Percentiles rank a stretch among this genome's conserved stretches.
phyloP scores from a whole-genome alignment of 2,888 invertebrate species.

The Sinopyrophorus schimmeli region DNA sequence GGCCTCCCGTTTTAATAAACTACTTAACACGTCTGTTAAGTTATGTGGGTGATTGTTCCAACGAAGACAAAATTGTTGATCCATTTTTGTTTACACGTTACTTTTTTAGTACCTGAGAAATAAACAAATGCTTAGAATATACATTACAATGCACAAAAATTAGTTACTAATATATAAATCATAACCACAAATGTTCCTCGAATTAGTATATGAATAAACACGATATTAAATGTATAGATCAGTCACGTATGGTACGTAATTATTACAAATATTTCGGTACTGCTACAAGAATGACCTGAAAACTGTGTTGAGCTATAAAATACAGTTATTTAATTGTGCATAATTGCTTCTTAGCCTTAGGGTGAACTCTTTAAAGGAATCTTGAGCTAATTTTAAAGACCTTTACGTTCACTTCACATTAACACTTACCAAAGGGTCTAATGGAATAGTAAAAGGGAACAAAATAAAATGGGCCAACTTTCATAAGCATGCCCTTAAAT shows the following conservation, averaged over 20 bases:
- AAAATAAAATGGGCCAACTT: conserved; percentile 21
- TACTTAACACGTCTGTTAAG: conserved; percentile 86
- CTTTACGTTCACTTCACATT: neutral
- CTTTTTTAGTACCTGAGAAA: conserved; percentile 23
- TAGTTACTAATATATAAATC: no score
- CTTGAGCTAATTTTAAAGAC: conserved; percentile 4
- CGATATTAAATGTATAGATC: neutral
- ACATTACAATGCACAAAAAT: no score
- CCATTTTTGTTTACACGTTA: conserved; percentile 30
- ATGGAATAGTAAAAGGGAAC: conserved; percentile 19
- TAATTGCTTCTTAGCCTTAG: conserved; percentile 29
- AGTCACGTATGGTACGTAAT: neutral
- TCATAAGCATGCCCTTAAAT: conserved; percentile 46
- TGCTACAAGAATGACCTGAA: conserved; percentile 53
- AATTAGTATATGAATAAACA: no score
- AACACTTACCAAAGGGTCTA: conserved; percentile 14
- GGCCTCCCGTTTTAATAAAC: conserved; percentile 83
- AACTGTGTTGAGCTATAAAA: conserved; percentile 56
- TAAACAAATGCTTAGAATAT: conserved; percentile 7
- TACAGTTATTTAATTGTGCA: conserved; percentile 51
- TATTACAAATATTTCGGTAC: conserved; percentile 35
- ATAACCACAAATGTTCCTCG: no score
- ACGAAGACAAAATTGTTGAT: conserved; percentile 90
- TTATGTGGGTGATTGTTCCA: conserved; percentile 94
- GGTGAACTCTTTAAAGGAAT: conserved; percentile 17